These are phyloP conservation scores for Andrena flavipes DNA, from an alignment of 2,888 invertebrate genomes.

Conservation along the genomic window DNA sequence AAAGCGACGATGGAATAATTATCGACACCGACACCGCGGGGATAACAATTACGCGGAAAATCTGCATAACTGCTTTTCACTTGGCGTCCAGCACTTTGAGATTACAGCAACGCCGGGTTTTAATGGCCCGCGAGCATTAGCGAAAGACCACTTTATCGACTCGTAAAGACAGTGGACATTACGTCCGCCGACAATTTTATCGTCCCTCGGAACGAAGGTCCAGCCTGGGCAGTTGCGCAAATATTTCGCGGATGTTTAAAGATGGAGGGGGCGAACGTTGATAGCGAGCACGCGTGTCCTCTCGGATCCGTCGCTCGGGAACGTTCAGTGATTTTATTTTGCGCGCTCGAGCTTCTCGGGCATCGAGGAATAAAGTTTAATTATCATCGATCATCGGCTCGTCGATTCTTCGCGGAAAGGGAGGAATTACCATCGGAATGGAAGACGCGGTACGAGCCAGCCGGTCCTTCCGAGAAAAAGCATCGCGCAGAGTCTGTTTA, in stretches of 20 bases:
- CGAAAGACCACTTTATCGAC: constrained; percentile 62
- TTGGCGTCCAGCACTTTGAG: constrained; percentile 48
- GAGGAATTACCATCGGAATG: constrained; percentile 15
- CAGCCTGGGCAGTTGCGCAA: constrained; percentile 2
- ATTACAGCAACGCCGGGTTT: constrained; percentile 60
- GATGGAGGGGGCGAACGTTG: constrained; percentile 12
- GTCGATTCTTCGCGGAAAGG: constrained; percentile 51
- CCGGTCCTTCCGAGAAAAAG: constrained; percentile 51
- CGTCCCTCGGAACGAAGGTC: constrained; percentile 26
- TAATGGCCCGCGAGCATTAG: constrained; percentile 69
- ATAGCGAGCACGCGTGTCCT: neutral
- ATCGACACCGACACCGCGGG: constrained; percentile 40
- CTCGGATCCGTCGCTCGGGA: neutral
- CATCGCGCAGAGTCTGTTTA: constrained; percentile 65
- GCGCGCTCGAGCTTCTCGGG: constrained; percentile 12
- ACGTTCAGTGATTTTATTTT: constrained; percentile 15
- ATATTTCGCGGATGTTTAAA: constrained; percentile 25
- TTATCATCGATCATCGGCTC: constrained; percentile 63
- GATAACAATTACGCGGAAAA: constrained; percentile 66
- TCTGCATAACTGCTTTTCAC: constrained; percentile 51
- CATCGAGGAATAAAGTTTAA: constrained; percentile 49
- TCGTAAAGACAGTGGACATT: constrained; percentile 66
- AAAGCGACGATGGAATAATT: constrained; percentile 64
- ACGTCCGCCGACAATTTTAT: constrained; percentile 58
- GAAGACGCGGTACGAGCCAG: constrained; percentile 5